Evolutionary conservation across 1,140 invertebrate species (phyloP), one percentile per base, ranked within the genome.

Genomic region (Hyles vespertilio): DNA sequence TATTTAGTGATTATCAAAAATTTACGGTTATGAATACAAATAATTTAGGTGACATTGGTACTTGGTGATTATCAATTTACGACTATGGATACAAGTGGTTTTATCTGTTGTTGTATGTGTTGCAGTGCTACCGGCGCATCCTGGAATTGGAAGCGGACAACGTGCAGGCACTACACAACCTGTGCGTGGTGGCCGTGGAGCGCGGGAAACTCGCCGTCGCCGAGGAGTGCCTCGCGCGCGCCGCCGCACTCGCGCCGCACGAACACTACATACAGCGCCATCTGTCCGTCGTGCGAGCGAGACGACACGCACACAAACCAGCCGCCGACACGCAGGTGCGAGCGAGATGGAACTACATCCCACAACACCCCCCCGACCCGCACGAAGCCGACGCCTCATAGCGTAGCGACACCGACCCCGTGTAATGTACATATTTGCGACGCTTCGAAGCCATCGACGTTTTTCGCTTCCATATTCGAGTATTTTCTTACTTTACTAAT

Each of bases 121-220:
- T 51, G 49, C 91, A 97, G 94, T 98, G 97, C 81, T 99, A 98
- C 87, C 92, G 93, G 50, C 92, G 94, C 61, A 98, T 99, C 67
- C 81, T 99, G 1, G 92, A 94, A 68, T 79, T 97, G 46, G 97
- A 99, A 64, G 95, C 97, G 0, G 93, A 94, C 56, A 98, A 99
- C 81, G 95, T 98, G 53, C 97, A 99, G 89, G 98, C 96, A 3
- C 89, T 97, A 36, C 98, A 99, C 87, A 99, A 99, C 84, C 90
- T 99, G 3, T 99, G 98, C 89, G 98, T 99, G 0, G 97, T 99
- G 0, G 95, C 96, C 71, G 97, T 99, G 9, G 97, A 99, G 81
- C 92, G 95, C 10, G 97, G 96, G 0, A 93, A 96, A 67, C 89
- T 99, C 8, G 89, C 93, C 0, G 86, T 93, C 49, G 98, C 97